Evolutionary conservation across 2,113 vertebrate species (phyloP).

Genomic region (Tupaia tana): DNA sequence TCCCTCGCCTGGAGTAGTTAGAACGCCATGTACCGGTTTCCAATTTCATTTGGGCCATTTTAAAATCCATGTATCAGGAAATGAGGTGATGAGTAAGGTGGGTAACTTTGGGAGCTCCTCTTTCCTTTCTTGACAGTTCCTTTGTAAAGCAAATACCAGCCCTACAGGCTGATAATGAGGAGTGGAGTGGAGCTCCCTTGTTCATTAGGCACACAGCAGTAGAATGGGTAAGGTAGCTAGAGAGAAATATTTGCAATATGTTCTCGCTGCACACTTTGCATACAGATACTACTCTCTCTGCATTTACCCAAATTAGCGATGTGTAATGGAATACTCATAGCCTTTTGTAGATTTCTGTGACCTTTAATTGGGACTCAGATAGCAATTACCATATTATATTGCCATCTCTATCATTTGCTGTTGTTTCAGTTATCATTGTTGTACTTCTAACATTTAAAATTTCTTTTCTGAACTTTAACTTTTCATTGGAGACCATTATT

Average conservation of each 20-base stretch:
- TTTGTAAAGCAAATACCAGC: conserved; percentile 35
- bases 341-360: not conserved
- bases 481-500: not conserved
- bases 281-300: not conserved
- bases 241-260: conserved; percentile 1
- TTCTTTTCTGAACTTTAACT: conserved; percentile 1
- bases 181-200: not conserved
- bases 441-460: not conserved
- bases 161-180: not conserved
- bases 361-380: conserved; percentile 38
- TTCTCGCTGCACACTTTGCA: not conserved
- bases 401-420: not conserved
- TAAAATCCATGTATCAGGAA: not conserved
- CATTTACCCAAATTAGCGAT: conserved; percentile 6
- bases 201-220: not conserved
- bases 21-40: not conserved
- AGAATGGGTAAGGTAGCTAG: not conserved
- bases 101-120: not conserved
- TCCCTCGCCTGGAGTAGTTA: not conserved
- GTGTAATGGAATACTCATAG: not conserved
- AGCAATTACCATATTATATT: not conserved
- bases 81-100: not conserved
- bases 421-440: conserved; percentile 7
- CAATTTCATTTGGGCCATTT: not conserved
- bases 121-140: not conserved